Evolutionary conservation across 2,797 vertebrate species (phyloP).

Genomic region (Petrocephalus sullivani): DNA sequence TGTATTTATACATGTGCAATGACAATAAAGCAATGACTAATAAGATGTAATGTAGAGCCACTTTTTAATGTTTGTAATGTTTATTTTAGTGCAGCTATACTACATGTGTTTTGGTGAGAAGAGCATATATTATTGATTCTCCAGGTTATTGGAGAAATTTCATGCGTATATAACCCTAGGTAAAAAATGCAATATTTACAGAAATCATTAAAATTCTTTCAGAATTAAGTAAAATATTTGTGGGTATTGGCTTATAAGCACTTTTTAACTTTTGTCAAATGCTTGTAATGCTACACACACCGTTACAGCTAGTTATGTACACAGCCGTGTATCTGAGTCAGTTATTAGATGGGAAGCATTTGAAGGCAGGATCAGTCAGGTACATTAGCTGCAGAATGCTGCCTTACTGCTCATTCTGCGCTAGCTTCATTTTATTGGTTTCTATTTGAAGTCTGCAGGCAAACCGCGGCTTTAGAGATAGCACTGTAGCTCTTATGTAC

Average conservation of each 20-base stretch:
- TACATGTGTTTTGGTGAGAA: neutral
- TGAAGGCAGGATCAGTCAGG: neutral
- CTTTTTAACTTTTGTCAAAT: neutral
- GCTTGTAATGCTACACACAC: neutral
- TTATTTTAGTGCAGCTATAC: neutral
- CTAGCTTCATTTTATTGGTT: conserved; percentile 21
- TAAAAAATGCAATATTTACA: neutral
- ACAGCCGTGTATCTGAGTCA: neutral
- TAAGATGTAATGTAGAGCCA: neutral
- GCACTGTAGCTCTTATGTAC: conserved; percentile 25
- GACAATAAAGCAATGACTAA: too few species aligned
- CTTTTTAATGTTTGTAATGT: too few species aligned
- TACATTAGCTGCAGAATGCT: neutral
- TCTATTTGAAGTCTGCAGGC: conserved; percentile 26
- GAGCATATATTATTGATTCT: neutral
- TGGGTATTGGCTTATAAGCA: neutral
- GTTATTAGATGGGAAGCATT: neutral
- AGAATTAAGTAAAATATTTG: neutral
- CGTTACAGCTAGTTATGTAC: neutral
- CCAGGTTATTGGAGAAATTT: neutral
- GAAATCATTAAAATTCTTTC: neutral
- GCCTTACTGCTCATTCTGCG: neutral
- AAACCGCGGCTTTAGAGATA: conserved; percentile 25
- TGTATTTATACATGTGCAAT: too few species aligned
- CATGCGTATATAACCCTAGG: neutral